These are phyloP conservation scores for Leptoclinus maculatus DNA, from an alignment of 2,797 vertebrate genomes.

Conservation along the genomic window DNA sequence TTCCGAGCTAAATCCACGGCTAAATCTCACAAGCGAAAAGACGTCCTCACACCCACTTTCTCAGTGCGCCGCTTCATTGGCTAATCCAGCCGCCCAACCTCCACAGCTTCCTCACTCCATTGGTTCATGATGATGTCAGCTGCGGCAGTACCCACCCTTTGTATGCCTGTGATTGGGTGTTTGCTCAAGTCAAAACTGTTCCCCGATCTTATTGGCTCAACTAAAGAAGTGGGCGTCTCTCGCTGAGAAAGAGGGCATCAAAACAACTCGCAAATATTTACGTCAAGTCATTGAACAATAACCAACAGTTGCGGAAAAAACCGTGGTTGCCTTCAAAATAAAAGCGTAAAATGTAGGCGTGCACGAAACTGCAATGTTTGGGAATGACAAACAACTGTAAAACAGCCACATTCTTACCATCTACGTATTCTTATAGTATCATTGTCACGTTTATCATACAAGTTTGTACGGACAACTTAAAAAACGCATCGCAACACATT, in stretches of 20 bases:
- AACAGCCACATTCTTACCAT: background rate
- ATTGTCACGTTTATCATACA: rapidly evolving
- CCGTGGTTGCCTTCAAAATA: conserved; percentile 32
- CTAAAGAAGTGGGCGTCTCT: conserved; percentile 34
- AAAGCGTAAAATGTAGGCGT: background rate
- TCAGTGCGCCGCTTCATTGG: conserved; percentile 48
- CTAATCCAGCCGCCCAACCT: conserved; percentile 55
- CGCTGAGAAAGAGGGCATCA: conserved; percentile 18
- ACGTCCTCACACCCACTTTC: conserved; percentile 45
- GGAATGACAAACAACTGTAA: rapidly evolving
- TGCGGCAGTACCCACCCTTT: conserved; percentile 20
- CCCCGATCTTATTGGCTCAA: conserved; percentile 60
- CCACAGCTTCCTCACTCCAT: conserved; percentile 35
- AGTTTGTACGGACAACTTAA: rapidly evolving
- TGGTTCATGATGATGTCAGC: conserved; percentile 76
- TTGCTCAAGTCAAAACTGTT: conserved; percentile 22
- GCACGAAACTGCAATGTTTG: no score
- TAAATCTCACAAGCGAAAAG: background rate
- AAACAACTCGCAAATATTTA: conserved; percentile 28
- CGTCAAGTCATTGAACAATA: conserved; percentile 13
- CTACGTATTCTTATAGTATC: rapidly evolving
- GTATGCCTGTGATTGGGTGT: conserved; percentile 33
- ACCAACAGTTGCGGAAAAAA: background rate
- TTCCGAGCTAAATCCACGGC: conserved; percentile 27
- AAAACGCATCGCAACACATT: rapidly evolving